A percentile compares a stretch with the other conserved stretches of the same genome.
These are phyloP conservation scores for Drosophila persimilis DNA, from an alignment of 1,140 invertebrate genomes.

Conservation along the genomic window DNA sequence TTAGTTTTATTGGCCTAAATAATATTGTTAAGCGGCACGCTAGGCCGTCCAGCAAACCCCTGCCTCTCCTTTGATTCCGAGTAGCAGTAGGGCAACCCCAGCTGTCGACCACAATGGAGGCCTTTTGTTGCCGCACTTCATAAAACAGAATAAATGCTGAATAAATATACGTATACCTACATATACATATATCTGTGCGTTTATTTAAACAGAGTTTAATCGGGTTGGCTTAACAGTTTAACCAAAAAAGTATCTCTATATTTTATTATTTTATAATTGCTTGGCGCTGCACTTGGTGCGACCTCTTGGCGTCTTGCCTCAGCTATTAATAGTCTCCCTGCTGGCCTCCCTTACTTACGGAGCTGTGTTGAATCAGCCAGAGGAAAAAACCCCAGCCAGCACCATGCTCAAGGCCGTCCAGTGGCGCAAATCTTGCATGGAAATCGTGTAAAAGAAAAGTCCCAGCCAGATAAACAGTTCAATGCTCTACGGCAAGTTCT, in stretches of 20 bases:
- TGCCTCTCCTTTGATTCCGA: slow-evolving; percentile 8
- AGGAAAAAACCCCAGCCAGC: slow-evolving; percentile 40
- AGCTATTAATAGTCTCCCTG: slow-evolving; percentile 58
- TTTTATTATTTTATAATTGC: slow-evolving; percentile 64
- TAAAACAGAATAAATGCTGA: slow-evolving; percentile 12
- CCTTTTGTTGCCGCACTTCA: slow-evolving; percentile 49
- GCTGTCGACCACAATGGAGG: slow-evolving; percentile 36
- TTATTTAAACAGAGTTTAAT: slow-evolving; percentile 35
- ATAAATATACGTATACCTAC: slow-evolving; percentile 10
- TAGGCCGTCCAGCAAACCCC: slow-evolving; percentile 21
- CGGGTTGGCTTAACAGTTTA: slow-evolving; percentile 56
- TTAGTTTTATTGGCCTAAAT: slow-evolving; percentile 71
- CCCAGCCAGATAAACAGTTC: slow-evolving; percentile 42
- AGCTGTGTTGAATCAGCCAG: slow-evolving; percentile 25
- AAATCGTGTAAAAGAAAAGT: slow-evolving; percentile 51
- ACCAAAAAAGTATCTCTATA: slow-evolving; percentile 48
- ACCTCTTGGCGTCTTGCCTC: slow-evolving; percentile 61
- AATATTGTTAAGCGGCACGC: slow-evolving; percentile 62
- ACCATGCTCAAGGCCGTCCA: slow-evolving; percentile 62
- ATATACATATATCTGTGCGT: background rate
- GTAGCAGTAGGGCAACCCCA: slow-evolving; percentile 51
- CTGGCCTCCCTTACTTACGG: background rate
- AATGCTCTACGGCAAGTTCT: slow-evolving; percentile 35
- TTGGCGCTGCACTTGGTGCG: slow-evolving; percentile 51
- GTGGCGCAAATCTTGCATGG: slow-evolving; percentile 45